A percentile compares a stretch with the other conserved stretches of the same genome.
These are phyloP conservation scores for Pipistrellus pygmaeus DNA, from an alignment of 2,797 vertebrate genomes.

Conservation along the genomic window DNA sequence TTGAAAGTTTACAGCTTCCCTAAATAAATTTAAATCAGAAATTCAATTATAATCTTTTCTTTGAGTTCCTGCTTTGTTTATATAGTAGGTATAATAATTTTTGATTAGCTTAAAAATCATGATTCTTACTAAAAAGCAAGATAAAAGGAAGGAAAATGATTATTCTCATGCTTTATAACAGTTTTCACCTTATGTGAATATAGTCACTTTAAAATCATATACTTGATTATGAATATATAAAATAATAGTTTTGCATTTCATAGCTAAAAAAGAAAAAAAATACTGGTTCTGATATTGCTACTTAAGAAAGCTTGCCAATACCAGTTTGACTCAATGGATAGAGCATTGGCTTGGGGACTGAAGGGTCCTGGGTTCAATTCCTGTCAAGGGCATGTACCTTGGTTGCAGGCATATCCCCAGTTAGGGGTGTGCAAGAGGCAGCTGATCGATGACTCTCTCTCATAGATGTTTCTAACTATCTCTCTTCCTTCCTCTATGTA, in stretches of 20 bases:
- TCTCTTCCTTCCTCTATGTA: no score
- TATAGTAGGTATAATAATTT: not conserved
- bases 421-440: no score
- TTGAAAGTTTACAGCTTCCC: not conserved
- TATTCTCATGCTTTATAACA: not conserved
- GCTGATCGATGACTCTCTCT: no score
- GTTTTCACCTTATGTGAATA: not conserved
- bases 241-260: not conserved
- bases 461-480: no score
- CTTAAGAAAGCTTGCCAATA: not conserved
- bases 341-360: no score
- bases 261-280: not conserved
- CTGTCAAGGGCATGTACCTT: no score
- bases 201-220: not conserved
- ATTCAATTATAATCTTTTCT: slow-evolving; percentile 8
- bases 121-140: not conserved
- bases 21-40: not conserved
- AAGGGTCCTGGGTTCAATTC: no score
- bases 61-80: not conserved
- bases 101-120: not conserved
- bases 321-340: no score
- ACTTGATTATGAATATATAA: not conserved
- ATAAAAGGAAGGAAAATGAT: not conserved
- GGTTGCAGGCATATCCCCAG: no score
- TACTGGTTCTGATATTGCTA: not conserved